Evolutionary conservation across 2,888 invertebrate genomes (phyloP).

Genomic region (Xanthia icteritia): DNA sequence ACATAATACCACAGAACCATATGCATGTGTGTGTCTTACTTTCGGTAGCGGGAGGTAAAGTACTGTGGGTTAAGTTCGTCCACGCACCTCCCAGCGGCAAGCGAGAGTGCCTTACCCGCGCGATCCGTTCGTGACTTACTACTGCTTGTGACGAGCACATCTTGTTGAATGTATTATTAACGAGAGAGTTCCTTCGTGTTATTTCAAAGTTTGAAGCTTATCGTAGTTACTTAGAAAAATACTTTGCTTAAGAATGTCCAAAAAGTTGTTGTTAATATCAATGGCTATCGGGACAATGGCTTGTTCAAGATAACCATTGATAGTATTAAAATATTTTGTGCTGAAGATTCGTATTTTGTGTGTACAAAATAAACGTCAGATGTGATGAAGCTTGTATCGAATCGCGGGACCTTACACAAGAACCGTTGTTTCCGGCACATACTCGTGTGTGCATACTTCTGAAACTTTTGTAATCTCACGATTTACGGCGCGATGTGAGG

Average conservation of each 20-base stretch:
- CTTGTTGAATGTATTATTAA: slow-evolving; percentile 11
- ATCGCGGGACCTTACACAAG: not conserved
- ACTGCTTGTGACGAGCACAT: not conserved
- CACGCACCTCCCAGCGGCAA: no score
- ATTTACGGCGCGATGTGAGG: slow-evolving; percentile 23
- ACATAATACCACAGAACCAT: no score
- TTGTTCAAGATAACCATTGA: not conserved
- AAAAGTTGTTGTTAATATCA: not conserved
- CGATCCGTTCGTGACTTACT: slow-evolving; percentile 7
- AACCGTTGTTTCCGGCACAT: slow-evolving; percentile 18
- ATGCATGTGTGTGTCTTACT: no score
- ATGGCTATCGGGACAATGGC: not conserved
- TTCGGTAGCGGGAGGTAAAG: no score
- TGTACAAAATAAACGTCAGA: not conserved
- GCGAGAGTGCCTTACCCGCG: not conserved
- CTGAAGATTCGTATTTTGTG: not conserved
- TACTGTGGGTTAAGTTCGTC: no score
- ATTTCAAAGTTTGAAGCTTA: not conserved
- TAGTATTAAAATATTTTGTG: not conserved
- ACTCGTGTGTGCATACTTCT: not conserved
- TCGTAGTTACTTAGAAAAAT: not conserved
- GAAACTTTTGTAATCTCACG: slow-evolving; percentile 57
- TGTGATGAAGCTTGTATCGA: not conserved
- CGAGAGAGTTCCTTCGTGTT: not conserved
- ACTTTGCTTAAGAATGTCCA: not conserved